Evolutionary conservation across 2,888 invertebrate genomes (phyloP), one percentile per base, ranked within the genome.

Genomic region (Drosophila barbarae): DNA sequence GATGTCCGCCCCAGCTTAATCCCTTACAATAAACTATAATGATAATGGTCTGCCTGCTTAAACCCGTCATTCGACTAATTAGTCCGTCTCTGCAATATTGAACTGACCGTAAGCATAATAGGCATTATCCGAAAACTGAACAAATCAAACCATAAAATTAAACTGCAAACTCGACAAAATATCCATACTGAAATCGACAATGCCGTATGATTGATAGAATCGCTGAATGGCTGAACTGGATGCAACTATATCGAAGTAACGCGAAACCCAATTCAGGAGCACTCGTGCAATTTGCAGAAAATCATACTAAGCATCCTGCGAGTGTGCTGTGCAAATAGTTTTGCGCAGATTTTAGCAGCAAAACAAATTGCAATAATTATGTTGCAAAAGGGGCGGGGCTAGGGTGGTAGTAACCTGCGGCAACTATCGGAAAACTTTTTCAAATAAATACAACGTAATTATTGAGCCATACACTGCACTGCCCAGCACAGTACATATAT

Each of bases 391-490:
- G 10, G 13, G 47, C 28, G n/a, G 23, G 18, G 12, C 32, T 47
- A 28, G 10, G 34, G 39, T 47, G 47, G 51, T 42, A 34, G 36
- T 66, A 42, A 28, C 57, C 49, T 50, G 53, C 59, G 58, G 47
- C 65, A 64, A 59, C 69, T 70, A 78, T 72, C 69, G 78, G 73
- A 68, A 67, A 71, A 69, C 81, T 66, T 66, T 63, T 63, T 69
- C 72, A 77, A 75, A 80, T 78, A 79, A 80, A 80, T 80, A 75
- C 75, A 79, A 78, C 78, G 81, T 77, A 77, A 80, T 80, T 80
- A 78, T 78, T 77, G 73, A 71, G 79, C 72, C 68, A 67, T 69
- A 78, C 72, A 76, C 75, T 39, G 36, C 9, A 9, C 36, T 35
- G n/a, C n/a, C 34, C 7, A 5, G 32, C 7, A 15, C 9, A 5